Evolutionary conservation across 2,888 invertebrate genomes (phyloP).

Genomic region (Nomada ferruginata): DNA sequence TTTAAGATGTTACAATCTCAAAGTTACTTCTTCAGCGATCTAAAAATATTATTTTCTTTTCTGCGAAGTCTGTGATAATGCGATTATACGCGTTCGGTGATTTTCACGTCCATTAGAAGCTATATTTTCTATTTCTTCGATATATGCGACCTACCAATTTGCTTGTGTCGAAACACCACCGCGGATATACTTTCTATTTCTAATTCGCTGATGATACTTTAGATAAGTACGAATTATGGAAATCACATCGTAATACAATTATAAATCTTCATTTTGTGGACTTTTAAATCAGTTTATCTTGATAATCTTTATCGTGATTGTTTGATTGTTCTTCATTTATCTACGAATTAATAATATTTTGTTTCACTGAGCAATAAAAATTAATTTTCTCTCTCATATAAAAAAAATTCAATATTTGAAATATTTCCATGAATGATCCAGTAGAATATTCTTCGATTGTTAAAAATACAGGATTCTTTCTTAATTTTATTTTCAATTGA

Average conservation of each 20-base stretch:
- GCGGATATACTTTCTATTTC: slow-evolving; percentile 56
- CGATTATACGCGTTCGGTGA: neutral
- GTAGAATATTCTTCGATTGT: too few relatives aligned
- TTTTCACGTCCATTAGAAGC: slow-evolving; percentile 15
- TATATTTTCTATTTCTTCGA: slow-evolving; percentile 23
- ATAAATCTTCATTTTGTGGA: slow-evolving; percentile 12
- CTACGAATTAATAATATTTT: neutral
- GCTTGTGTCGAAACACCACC: slow-evolving; percentile 30
- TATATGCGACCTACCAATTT: slow-evolving; percentile 38
- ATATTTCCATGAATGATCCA: neutral
- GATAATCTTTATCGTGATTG: neutral
- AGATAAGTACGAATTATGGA: slow-evolving; percentile 16
- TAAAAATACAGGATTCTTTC: too few relatives aligned
- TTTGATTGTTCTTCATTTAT: neutral
- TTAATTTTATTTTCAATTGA: neutral
- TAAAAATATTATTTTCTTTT: neutral
- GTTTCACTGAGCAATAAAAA: neutral
- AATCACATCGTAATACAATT: neutral
- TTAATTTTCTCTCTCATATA: neutral
- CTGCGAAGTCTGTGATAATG: neutral
- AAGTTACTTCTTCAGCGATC: neutral
- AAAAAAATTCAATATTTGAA: neutral
- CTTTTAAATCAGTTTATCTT: neutral
- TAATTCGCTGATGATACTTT: slow-evolving; percentile 31
- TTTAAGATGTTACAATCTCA: neutral